Evolutionary conservation across 2,113 vertebrate species (phyloP), one percentile per base, ranked within the genome.

Genomic region (Saguinus midas): DNA sequence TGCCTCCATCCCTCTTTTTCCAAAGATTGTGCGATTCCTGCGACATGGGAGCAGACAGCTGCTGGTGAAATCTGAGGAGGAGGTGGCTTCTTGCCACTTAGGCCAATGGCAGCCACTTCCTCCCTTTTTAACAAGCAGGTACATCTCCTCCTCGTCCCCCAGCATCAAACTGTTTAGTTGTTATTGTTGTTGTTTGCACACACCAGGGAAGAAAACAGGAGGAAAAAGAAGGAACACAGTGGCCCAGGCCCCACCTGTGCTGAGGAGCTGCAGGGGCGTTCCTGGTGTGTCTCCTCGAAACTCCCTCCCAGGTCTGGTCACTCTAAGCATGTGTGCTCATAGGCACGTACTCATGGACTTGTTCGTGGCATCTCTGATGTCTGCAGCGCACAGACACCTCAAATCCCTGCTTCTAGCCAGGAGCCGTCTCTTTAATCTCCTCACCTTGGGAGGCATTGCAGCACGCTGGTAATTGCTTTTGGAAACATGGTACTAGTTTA

Each of bases 401-500:
- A 12, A 52, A 61, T 84, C 61, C 96, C 85, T 4, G 48, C 82
- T 76, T 64, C 91, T 84, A 52, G 52, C 82, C 85, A 23, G 6
- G 12, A 80, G 94, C 27, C 1, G 5, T 57, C 52, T 55, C 91
- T 61, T 82, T 87, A 57, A 90, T 91, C 82, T 75, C 58, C 88
- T 72, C 78, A 35, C 95, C 55, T 72, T 37, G 79, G 45, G 90
- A 85, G 90, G 57, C 89, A 9, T 12, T 13, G 87, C 45, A 3
- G 81, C 20, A 0, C 68, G 84, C 79, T 1, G 4, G 80, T 97
- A 96, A 98, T 95, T 97, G 97, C 93, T 97, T 97, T 87, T 95
- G 85, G 97, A 98, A 96, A 92, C 10, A 3, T 35, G 37, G 92
- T 87, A 81, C 75, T n/a, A 9, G 40, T 96, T 95, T 97, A 94